Evolutionary conservation across 2,888 invertebrate species (phyloP), one percentile per base, ranked within the genome.

Genomic region (Rapana venosa): DNA sequence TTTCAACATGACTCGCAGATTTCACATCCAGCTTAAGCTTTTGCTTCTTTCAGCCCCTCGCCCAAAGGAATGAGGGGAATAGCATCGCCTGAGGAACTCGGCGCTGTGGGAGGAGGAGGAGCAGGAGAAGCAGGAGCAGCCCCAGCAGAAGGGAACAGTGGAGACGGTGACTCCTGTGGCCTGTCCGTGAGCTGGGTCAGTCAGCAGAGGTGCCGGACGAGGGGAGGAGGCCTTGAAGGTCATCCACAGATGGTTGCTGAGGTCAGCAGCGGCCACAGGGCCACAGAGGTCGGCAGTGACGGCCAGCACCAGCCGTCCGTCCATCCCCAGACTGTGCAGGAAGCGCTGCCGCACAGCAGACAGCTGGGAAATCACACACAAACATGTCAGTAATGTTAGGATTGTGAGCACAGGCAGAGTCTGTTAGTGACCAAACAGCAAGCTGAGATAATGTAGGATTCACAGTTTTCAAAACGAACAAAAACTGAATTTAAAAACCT

Each of bases 291-390:
- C 81, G 0, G 66, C 88, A 6, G 36, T 66, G 58, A 83, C 79
- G 1, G 83, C 88, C 61, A 88, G n/a, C 83, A 83, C 26, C 88
- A 88, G 88, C 22, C 88, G 83, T 36, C 88, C 88, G 83, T 88
- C 88, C 83, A 56, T 20, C 1, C 88, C 88, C 83, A 88, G 66
- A 26, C 66, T 36, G 58, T 88, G 35, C 66, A 66, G 61, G 36
- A 88, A 83, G 66, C 66, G 83, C 36, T 47, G 88, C 17, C 30
- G 13, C 47, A 56, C 47, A n/a, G 32, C n/a, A 22, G 74, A 17
- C 26, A 6, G 17, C n/a, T 87, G 70, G 61, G 47, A 47, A 47
- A 47, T 5, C 47, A 47, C 47, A 47, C 47, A 47, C 47, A 47
- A n/a, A 8, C 47, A 47, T 47, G 47, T 47, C 47, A 47, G 47